Evolutionary conservation across 2,797 vertebrate species (phyloP).

Genomic region (Rhincodon typus): DNA sequence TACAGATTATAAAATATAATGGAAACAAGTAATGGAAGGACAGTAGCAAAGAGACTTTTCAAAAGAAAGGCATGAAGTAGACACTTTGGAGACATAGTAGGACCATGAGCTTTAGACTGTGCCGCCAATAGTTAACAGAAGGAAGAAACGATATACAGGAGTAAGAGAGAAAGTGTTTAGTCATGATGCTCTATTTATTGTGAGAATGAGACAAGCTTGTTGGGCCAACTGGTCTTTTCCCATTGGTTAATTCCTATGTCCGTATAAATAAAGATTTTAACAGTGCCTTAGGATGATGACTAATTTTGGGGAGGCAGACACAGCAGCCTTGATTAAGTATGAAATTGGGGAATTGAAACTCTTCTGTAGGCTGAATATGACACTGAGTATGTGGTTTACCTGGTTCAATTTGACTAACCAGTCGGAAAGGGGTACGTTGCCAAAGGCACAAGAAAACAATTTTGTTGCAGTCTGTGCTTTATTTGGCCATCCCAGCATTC

Average conservation of each 20-base stretch:
- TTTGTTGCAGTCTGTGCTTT: too few species aligned
- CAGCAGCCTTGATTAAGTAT: too few species aligned
- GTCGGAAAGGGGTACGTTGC: too few species aligned
- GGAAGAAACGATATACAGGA: not conserved
- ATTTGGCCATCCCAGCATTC: too few species aligned
- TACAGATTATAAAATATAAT: not conserved
- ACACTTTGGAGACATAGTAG: not conserved
- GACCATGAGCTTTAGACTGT: not conserved
- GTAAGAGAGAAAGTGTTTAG: not conserved
- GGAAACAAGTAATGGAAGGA: not conserved
- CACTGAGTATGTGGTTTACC: not conserved
- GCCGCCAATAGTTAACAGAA: not conserved
- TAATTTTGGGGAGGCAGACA: not conserved
- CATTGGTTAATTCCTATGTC: not conserved
- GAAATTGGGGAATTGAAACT: not conserved
- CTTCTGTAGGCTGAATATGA: not conserved
- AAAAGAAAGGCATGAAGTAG: not conserved
- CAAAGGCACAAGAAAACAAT: too few species aligned
- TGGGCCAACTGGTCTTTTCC: not conserved
- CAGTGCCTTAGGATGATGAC: not conserved
- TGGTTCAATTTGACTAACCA: too few species aligned
- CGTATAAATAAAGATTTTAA: not conserved
- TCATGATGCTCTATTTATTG: not conserved
- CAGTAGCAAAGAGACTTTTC: not conserved
- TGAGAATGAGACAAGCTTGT: not conserved